Evolutionary conservation across 2,113 vertebrate genomes (phyloP).

Genomic region (Malaclemys terrapin): DNA sequence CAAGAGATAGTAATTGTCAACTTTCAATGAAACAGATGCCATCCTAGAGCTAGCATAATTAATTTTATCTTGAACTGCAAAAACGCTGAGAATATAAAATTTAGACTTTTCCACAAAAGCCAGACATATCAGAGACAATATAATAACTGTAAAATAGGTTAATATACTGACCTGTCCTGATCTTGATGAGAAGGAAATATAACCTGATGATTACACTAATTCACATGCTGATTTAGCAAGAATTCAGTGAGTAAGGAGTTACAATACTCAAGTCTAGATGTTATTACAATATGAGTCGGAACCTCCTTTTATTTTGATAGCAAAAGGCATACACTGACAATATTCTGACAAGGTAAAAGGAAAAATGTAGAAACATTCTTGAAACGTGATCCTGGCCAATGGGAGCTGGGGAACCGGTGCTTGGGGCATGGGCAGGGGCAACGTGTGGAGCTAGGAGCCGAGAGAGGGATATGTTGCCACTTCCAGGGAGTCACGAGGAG

Average conservation of each 20-base stretch:
- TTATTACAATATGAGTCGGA: neutral
- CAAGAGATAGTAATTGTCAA: neutral
- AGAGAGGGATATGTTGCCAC: no score
- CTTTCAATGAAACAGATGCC: neutral
- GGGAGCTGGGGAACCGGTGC: no score
- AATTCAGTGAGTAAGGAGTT: neutral
- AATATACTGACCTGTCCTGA: neutral
- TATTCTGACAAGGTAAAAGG: neutral
- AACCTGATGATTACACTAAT: neutral
- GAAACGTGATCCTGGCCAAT: no score
- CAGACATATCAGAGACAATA: neutral
- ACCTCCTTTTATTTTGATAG: neutral
- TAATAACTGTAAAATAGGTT: neutral
- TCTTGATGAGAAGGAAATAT: neutral
- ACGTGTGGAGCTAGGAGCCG: no score
- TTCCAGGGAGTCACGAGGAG: no score
- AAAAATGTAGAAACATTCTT: neutral
- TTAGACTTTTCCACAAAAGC: neutral
- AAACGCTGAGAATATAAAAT: neutral
- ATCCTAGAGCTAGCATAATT: neutral
- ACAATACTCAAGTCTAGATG: neutral
- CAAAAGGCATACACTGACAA: neutral
- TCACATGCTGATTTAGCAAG: neutral
- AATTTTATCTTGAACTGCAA: neutral
- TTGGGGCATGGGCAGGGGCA: no score